A percentile compares a stretch with the other conserved stretches of the same genome.
Evolutionary conservation across 1,140 invertebrate genomes (phyloP).

Genomic region (Drosophila littoralis): DNA sequence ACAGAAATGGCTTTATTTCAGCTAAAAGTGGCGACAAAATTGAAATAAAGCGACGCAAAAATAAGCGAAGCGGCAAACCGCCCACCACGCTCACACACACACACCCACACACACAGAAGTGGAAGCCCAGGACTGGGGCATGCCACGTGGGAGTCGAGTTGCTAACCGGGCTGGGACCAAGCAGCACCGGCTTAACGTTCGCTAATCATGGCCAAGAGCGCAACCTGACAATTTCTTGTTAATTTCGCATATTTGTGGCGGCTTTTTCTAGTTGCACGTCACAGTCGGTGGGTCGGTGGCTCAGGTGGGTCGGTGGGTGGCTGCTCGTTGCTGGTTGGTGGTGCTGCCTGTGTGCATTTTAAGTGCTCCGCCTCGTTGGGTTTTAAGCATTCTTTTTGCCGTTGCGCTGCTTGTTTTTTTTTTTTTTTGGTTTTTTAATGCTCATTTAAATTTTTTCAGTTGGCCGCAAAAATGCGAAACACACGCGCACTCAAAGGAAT

Average conservation of each 20-base stretch:
- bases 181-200: constrained; percentile 27
- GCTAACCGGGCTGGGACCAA: constrained; percentile 3
- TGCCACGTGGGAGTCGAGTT: constrained; percentile 2
- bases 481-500: constrained; percentile 51
- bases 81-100: constrained; percentile 6
- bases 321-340: constrained; percentile 4
- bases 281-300: background rate
- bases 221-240: constrained; percentile 35
- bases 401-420: background rate
- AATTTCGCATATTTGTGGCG: constrained; percentile 40
- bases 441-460: constrained; percentile 48
- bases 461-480: constrained; percentile 34
- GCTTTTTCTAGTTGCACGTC: constrained; percentile 6
- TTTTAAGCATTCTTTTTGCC: constrained; percentile 11
- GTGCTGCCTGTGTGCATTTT: constrained; percentile 3
- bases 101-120: background rate
- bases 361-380: constrained; percentile 2
- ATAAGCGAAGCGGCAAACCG: constrained; percentile 41
- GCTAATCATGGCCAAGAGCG: constrained; percentile 29
- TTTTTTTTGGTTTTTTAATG: constrained; percentile 6
- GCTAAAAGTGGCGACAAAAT: constrained; percentile 47
- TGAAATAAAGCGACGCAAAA: constrained; percentile 43
- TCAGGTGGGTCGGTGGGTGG: background rate
- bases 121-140: background rate
- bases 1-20: constrained; percentile 37